Evolutionary conservation across 2,888 invertebrate genomes (phyloP).

Genomic region (Scelioninae gen. 1): DNA sequence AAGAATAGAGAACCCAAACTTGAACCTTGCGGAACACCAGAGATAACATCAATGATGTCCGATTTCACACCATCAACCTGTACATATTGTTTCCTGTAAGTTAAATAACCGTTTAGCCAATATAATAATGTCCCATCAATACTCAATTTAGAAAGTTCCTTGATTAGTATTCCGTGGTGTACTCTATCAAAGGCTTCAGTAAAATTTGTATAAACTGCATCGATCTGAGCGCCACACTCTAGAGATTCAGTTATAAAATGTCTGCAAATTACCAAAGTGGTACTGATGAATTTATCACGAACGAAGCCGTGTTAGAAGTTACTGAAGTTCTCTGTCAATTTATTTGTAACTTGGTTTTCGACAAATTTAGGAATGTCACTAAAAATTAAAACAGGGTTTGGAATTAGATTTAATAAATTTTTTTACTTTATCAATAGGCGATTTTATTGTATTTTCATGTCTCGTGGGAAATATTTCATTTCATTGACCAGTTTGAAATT

Average conservation of each 20-base stretch:
- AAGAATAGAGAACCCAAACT: too few relatives aligned
- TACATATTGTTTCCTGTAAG: too few relatives aligned
- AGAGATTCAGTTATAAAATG: not conserved
- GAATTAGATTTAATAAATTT: not conserved
- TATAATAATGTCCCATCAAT: too few relatives aligned
- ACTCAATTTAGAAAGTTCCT: too few relatives aligned
- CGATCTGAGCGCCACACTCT: not conserved
- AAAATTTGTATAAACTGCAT: not conserved
- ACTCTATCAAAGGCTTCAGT: slow-evolving; percentile 4
- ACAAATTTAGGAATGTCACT: slow-evolving; percentile 24
- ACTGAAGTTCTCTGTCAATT: not conserved
- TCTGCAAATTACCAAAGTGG: not conserved
- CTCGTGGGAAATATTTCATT: not conserved
- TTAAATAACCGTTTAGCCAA: too few relatives aligned
- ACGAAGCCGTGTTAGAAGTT: not conserved
- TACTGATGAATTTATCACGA: not conserved
- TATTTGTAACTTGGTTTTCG: not conserved
- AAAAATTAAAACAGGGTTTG: too few relatives aligned
- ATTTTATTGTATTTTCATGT: slow-evolving; percentile 13
- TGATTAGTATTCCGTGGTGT: not conserved
- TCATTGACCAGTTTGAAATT: slow-evolving; percentile 9
- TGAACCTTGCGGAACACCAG: too few relatives aligned
- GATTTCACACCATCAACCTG: too few relatives aligned
- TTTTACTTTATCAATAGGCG: not conserved
- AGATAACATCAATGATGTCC: too few relatives aligned